Conservation (phyloP, 2,888 invertebrate species). For the Lasioglossum morio region DNA sequence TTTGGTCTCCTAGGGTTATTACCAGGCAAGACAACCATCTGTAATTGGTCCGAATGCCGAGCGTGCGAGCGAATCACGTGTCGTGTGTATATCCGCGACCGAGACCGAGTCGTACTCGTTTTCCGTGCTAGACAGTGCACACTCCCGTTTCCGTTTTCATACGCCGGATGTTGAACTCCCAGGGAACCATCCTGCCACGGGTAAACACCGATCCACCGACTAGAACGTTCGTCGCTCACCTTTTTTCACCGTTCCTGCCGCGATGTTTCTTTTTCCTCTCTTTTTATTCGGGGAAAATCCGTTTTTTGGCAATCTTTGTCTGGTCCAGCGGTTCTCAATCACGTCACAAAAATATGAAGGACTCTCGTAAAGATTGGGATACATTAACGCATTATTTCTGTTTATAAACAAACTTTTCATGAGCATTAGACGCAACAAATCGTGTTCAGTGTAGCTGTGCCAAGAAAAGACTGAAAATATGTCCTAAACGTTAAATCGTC, state of each 20-base stretch:
- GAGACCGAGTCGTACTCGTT: slow-evolving; percentile 13
- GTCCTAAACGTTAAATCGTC: too few species aligned
- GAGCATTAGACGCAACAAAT: too few species aligned
- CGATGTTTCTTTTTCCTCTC: not conserved
- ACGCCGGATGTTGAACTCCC: slow-evolving; percentile 61
- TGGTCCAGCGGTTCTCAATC: not conserved
- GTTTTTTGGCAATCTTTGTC: not conserved
- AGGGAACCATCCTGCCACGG: slow-evolving; percentile 40
- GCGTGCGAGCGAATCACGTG: slow-evolving; percentile 58
- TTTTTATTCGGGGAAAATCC: not conserved
- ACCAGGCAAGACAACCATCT: slow-evolving; percentile 61
- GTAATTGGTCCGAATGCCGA: slow-evolving; percentile 68
- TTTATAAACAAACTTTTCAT: too few species aligned
- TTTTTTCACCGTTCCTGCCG: not conserved
- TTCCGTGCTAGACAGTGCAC: slow-evolving; percentile 33
- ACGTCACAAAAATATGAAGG: not conserved
- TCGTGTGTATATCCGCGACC: slow-evolving; percentile 16
- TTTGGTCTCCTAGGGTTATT: slow-evolving; percentile 68
- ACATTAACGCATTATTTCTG: too few species aligned
- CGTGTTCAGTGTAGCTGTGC: too few species aligned
- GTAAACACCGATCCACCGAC: slow-evolving; percentile 31
- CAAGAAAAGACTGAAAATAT: too few species aligned
- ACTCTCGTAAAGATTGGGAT: too few species aligned
- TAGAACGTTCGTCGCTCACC: slow-evolving; percentile 23
- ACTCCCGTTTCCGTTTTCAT: slow-evolving; percentile 64